Percentiles rank a stretch among this genome's conserved stretches.
Evolutionary conservation across 2,797 vertebrate species (phyloP).

Genomic region (Microctenopoma stevenorrisi): DNA sequence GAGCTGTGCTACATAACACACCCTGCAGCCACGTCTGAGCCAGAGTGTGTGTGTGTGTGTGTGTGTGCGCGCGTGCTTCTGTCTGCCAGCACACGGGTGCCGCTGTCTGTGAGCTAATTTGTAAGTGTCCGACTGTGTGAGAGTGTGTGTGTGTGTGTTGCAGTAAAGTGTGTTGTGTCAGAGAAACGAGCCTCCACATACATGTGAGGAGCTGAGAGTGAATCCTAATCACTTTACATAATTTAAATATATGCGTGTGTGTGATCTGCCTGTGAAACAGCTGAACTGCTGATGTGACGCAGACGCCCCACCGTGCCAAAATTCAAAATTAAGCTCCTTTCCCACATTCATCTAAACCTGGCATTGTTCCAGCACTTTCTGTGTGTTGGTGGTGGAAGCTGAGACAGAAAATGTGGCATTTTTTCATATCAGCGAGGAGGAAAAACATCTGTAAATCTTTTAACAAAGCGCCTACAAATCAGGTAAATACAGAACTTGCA

Average conservation of each 20-base stretch:
- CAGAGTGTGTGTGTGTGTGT: slow-evolving; percentile 38
- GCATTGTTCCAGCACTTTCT: background rate
- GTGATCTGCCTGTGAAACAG: slow-evolving; percentile 45
- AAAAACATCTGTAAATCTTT: background rate
- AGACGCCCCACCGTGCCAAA: slow-evolving; percentile 14
- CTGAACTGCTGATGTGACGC: slow-evolving; percentile 48
- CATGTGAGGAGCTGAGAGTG: slow-evolving; percentile 41
- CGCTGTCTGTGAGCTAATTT: slow-evolving; percentile 54
- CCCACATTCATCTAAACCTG: background rate
- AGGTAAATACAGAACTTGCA: too few relatives aligned
- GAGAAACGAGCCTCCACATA: slow-evolving; percentile 20
- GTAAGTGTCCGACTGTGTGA: slow-evolving; percentile 30
- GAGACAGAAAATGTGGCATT: background rate
- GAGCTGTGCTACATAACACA: slow-evolving; percentile 84
- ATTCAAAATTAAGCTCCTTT: slow-evolving; percentile 19
- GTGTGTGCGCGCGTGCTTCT: slow-evolving; percentile 23
- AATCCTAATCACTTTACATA: slow-evolving; percentile 68
- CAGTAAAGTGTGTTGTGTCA: slow-evolving; percentile 8
- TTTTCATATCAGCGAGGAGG: too few relatives aligned
- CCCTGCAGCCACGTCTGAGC: slow-evolving; percentile 76
- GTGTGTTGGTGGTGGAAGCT: background rate
- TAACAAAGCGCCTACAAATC: background rate
- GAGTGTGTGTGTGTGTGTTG: slow-evolving; percentile 8
- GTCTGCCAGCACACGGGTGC: slow-evolving; percentile 48
- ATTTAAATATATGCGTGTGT: slow-evolving; percentile 29